phyloP scores from a whole-genome alignment of 2,888 invertebrate genomes.

The Ditylenchus weischeri region DNA sequence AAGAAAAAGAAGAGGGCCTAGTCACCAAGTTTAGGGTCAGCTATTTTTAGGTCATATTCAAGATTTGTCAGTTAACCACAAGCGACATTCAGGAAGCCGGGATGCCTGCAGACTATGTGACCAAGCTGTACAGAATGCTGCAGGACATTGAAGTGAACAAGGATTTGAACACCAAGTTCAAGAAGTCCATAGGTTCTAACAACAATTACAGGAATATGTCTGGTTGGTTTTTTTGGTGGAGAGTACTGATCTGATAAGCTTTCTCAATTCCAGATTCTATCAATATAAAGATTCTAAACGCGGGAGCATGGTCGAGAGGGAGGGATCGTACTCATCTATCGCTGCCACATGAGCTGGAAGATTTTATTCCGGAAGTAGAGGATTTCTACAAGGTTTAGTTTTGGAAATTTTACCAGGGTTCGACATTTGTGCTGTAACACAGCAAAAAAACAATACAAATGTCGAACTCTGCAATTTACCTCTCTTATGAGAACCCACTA shows the following conservation, averaged over 20 bases:
- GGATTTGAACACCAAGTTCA: conserved; percentile 89
- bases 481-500: no score
- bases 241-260: background rate
- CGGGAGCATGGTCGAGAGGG: conserved; percentile 91
- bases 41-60: conserved; percentile 5
- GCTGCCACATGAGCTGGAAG: conserved; percentile 92
- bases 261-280: conserved; percentile 65
- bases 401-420: no score
- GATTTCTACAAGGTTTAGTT: conserved; percentile 98
- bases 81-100: conserved; percentile 76
- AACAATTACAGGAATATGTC: conserved; percentile 36
- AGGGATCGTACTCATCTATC: conserved; percentile 91
- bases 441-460: no score
- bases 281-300: conserved; percentile 96
- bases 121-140: conserved; percentile 90
- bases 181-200: conserved; percentile 56
- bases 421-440: conserved; percentile 60
- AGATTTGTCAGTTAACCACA: background rate
- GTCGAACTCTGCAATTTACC: no score
- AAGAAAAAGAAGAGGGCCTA: conserved; percentile 98
- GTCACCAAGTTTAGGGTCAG: conserved; percentile 78
- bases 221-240: conserved; percentile 26
- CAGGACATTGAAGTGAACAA: conserved; percentile 93
- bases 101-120: conserved; percentile 99
- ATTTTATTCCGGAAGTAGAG: conserved; percentile 97